A percentile compares a stretch with the other conserved stretches of the same genome.
These are phyloP conservation scores for Tuta absoluta DNA, from an alignment of 2,888 invertebrate species.

Conservation along the genomic window DNA sequence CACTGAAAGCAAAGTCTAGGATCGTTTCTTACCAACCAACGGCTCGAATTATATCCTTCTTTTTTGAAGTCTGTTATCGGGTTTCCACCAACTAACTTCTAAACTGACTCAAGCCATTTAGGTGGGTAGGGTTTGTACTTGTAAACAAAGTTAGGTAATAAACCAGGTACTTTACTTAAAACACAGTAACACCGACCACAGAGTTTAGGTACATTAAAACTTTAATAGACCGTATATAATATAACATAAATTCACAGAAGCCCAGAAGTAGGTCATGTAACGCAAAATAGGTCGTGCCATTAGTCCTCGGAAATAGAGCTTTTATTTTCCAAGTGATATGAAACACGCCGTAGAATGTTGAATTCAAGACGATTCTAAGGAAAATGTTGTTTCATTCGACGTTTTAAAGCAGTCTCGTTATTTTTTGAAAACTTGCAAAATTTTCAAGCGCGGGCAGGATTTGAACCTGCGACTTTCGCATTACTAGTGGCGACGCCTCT, in stretches of 20 bases:
- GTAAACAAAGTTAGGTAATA: background rate
- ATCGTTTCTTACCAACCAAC: no score
- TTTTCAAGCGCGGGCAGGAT: no score
- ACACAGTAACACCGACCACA: background rate
- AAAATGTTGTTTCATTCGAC: background rate
- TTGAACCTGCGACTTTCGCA: no score
- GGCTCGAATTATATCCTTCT: no score
- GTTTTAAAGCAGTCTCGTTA: no score
- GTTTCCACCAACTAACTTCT: no score
- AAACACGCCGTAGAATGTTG: constrained; percentile 3
- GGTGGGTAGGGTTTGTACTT: no score
- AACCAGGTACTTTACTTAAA: background rate
- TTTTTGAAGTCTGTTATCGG: no score
- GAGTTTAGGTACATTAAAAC: background rate
- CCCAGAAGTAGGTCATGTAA: constrained; percentile 1
- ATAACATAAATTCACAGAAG: background rate
- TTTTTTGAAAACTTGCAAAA: no score
- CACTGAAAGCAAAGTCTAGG: no score
- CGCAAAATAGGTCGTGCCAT: constrained; percentile 8
- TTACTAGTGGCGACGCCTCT: no score
- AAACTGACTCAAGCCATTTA: no score
- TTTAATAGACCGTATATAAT: background rate
- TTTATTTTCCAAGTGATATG: constrained; percentile 4
- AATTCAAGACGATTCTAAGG: background rate
- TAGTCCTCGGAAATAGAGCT: constrained; percentile 8